phyloP scores from a whole-genome alignment of 92 coral and sea anemone species.

The Porites lobata region DNA sequence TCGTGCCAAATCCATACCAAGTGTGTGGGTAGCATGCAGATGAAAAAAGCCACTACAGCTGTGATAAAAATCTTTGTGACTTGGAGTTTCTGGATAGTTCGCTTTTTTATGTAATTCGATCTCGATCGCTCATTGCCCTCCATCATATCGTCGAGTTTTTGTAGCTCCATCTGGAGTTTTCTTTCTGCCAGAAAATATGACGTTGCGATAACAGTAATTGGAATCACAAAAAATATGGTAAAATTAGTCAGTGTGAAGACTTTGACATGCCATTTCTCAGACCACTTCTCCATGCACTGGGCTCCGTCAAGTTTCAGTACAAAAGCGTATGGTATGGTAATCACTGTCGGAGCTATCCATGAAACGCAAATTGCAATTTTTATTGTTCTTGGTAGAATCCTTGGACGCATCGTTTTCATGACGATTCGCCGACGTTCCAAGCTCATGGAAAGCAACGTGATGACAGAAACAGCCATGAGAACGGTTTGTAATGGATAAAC shows the following conservation, averaged over 20 bases:
- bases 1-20: conserved; percentile 77
- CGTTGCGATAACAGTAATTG: conserved; percentile 77
- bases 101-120: conserved; percentile 18
- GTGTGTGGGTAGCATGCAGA: conserved; percentile 80
- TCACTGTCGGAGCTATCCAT: conserved; percentile 79
- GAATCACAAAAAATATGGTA: conserved; percentile 84
- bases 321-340: conserved; percentile 88
- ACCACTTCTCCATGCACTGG: conserved; percentile 90
- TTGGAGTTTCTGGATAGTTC: conserved; percentile 60
- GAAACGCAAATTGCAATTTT: conserved; percentile 65
- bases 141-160: conserved; percentile 5
- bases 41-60: conserved; percentile 74
- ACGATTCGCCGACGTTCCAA: conserved; percentile 90
- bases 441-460: conserved; percentile 92
- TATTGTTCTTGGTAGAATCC: conserved; percentile 66
- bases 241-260: conserved; percentile 87
- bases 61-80: conserved; percentile 68
- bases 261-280: conserved; percentile 76
- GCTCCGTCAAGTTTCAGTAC: conserved; percentile 77
- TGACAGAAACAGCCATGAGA: conserved; percentile 91
- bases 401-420: conserved; percentile 73
- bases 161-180: conserved; percentile 51
- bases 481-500: conserved; percentile 94
- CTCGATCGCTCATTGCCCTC: conserved; percentile 31
- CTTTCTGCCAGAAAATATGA: conserved; percentile 89